Base-by-base conservation (phyloP, 2,113 vertebrate species). In the Euleptes europaea region DNA sequence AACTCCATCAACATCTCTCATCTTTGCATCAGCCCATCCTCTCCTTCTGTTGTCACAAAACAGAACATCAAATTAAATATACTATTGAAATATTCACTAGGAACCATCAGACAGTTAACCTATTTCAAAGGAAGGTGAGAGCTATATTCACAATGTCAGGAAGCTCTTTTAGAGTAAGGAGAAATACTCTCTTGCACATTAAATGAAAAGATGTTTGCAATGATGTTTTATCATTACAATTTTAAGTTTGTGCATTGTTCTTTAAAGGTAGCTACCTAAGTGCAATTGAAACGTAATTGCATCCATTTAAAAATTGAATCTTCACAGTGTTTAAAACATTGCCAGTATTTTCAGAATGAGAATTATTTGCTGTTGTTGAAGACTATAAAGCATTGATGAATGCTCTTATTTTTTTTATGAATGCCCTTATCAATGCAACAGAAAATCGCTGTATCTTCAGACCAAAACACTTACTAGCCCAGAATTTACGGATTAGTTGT, bases 321-420 rank as follows among this genome's bases (percentile, higher is more conserved):
- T 60, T 40, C 1, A 44, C 26, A 26, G 13, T 42, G 35, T 33
- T 26, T 28, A 71, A 11, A 66, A 86, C 88, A 63, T 67, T 28
- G 14, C 23, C 0, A 0, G n/a, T 21, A 0, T 40, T 69, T 82
- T n/a, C 66, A 77, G 28, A 57, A 38, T 42, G 9, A 5, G 8
- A 11, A 74, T 5, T 0, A 0, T 77, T 63, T 31, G 84, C 66
- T 10, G 3, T 73, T 21, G 2, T 0, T 60, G n/a, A 79, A 80
- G 3, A 40, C 70, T 63, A 72, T 10, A 3, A 80, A 88, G 47
- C 26, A 2, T 8, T 74, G 21, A 49, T 1, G 38, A 42, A 54
- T 35, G n/a, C 2, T 17, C 0, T 0, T 40, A 1, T 5, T 5
- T 44, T 44, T 44, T 44, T 44, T 44, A 49, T 1, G 42, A 42